Percentiles rank a stretch among this genome's conserved stretches.
Evolutionary conservation across 35 echinoderm and acorn worm species (phyloP).

Genomic region (Apostichopus japonicus): DNA sequence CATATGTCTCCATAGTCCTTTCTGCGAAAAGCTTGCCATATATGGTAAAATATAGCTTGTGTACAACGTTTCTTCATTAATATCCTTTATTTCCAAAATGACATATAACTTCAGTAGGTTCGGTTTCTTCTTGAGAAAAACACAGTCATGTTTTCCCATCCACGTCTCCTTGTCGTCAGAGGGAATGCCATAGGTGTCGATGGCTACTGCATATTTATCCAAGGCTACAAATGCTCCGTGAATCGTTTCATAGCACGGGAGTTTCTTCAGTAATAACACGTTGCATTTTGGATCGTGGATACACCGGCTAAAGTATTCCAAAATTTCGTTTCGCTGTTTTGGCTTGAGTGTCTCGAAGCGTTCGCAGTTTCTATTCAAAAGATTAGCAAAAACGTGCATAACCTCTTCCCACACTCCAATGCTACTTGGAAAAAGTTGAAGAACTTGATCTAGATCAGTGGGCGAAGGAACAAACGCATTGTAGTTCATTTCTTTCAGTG

Average conservation of each 20-base stretch:
- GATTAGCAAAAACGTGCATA: neutral
- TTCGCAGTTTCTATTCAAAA: neutral
- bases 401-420: neutral
- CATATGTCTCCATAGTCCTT: too few relatives aligned
- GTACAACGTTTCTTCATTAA: too few relatives aligned
- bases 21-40: too few relatives aligned
- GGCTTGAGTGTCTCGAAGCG: neutral
- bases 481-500: neutral
- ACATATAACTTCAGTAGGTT: too few relatives aligned
- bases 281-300: too few relatives aligned
- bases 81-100: too few relatives aligned
- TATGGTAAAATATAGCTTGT: too few relatives aligned
- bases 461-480: neutral
- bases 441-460: neutral
- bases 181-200: constrained; percentile 6
- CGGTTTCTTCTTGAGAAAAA: too few relatives aligned
- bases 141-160: too few relatives aligned
- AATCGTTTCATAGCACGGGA: constrained; percentile 65
- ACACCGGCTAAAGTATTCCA: constrained; percentile 21
- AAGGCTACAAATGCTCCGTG: constrained; percentile 15
- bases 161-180: too few relatives aligned
- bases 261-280: neutral
- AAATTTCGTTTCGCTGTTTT: neutral
- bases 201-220: neutral
- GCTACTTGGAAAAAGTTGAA: neutral